These are phyloP conservation scores for Protonibea diacanthus DNA, from an alignment of 2,797 vertebrate genomes.

Conservation along the genomic window DNA sequence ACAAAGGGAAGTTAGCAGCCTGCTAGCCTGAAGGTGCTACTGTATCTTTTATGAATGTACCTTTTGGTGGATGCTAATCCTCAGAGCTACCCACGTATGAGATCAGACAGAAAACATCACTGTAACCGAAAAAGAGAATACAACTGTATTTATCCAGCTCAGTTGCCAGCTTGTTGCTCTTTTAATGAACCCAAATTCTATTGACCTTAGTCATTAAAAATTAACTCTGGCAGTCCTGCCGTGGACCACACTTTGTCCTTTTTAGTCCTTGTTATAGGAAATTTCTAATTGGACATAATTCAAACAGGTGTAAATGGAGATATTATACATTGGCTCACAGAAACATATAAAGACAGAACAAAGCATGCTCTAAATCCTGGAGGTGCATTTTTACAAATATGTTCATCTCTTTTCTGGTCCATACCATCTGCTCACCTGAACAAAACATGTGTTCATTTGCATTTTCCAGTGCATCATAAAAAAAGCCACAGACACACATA, in stretches of 20 bases:
- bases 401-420: constrained; percentile 20
- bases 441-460: constrained; percentile 67
- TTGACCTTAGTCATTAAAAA: neutral
- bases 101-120: neutral
- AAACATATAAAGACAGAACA: constrained; percentile 18
- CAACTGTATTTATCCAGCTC: neutral
- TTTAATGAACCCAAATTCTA: neutral
- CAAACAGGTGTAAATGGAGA: constrained; percentile 8
- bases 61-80: neutral
- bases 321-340: neutral
- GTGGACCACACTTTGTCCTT: neutral
- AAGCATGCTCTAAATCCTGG: constrained; percentile 23
- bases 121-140: neutral
- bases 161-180: neutral
- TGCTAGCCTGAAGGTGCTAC: neutral
- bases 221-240: neutral
- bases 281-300: neutral
- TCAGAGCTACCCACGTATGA: neutral
- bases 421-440: constrained; percentile 69
- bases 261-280: neutral
- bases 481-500: constrained; percentile 13
- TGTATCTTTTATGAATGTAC: constrained; percentile 6
- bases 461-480: constrained; percentile 62
- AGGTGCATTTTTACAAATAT: constrained; percentile 32
- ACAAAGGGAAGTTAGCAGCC: constrained; percentile 9